Percentiles rank a stretch among this genome's conserved stretches.
Evolutionary conservation across 2,797 vertebrate genomes (phyloP).

Genomic region (Paguma larvata): DNA sequence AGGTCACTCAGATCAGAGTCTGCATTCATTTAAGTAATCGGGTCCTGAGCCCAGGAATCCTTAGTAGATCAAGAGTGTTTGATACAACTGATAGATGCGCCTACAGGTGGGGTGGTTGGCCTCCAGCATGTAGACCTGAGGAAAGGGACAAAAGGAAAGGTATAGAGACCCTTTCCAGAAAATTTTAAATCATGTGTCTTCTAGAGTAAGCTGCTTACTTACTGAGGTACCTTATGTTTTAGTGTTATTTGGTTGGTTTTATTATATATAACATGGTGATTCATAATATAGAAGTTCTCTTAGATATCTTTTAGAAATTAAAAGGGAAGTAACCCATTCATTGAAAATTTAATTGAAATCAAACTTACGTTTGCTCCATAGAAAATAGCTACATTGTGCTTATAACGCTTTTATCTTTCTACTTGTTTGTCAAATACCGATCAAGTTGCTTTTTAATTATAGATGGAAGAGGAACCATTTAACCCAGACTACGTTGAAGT

Average conservation of each 20-base stretch:
- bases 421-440: not conserved
- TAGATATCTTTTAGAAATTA: not conserved
- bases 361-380: not conserved
- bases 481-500: slow-evolving; percentile 99
- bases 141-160: not conserved
- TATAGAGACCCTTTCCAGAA: not conserved
- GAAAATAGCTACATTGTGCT: not conserved
- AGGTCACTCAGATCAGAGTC: not conserved
- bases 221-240: not conserved
- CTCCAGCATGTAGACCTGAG: not conserved
- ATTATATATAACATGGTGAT: not conserved
- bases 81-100: not conserved
- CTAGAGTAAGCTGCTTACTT: not conserved
- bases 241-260: not conserved
- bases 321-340: slow-evolving; percentile 38
- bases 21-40: not conserved
- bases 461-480: slow-evolving; percentile 99
- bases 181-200: not conserved
- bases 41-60: not conserved
- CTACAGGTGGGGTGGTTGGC: not conserved
- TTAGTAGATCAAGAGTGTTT: not conserved
- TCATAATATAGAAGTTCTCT: not conserved
- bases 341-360: slow-evolving; percentile 21
- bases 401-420: slow-evolving; percentile 29
- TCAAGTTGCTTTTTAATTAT: slow-evolving; percentile 78